These are phyloP conservation scores for Microctenopoma stevenorrisi DNA, from an alignment of 2,797 vertebrate genomes.

Conservation along the genomic window DNA sequence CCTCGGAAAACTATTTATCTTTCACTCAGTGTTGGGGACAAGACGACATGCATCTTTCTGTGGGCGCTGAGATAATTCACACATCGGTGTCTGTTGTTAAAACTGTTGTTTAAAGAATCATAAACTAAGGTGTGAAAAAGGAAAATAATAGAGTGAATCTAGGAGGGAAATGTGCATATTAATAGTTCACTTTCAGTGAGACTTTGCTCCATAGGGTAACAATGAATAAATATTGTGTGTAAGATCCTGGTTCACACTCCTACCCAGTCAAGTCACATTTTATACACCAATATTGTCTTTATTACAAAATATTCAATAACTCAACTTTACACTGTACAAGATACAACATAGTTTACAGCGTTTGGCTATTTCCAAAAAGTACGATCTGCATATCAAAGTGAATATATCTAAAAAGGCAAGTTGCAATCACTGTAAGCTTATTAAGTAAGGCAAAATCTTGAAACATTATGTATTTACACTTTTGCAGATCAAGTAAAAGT, in stretches of 20 bases:
- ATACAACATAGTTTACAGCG: conserved; percentile 82
- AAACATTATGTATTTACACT: conserved; percentile 73
- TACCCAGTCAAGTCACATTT: conserved; percentile 46
- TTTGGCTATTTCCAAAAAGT: conserved; percentile 84
- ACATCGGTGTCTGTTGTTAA: conserved; percentile 28
- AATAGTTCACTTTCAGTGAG: conserved; percentile 16
- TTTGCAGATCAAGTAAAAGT: conserved; percentile 73
- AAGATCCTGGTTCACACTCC: conserved; percentile 3
- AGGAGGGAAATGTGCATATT: conserved; percentile 28
- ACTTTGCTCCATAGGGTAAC: background rate
- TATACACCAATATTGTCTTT: conserved; percentile 85
- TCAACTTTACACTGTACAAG: conserved; percentile 86
- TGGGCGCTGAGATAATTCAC: conserved; percentile 32
- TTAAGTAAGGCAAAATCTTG: conserved; percentile 84
- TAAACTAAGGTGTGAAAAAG: conserved; percentile 42
- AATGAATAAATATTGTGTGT: conserved; percentile 30
- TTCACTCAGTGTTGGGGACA: conserved; percentile 37
- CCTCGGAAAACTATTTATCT: conserved; percentile 54
- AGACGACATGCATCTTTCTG: conserved; percentile 35
- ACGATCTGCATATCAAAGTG: conserved; percentile 86
- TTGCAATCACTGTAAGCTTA: conserved; percentile 85
- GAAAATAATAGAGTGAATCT: conserved; percentile 31
- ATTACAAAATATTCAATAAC: conserved; percentile 86
- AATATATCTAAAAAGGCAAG: conserved; percentile 85
- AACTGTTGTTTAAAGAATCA: conserved; percentile 46